Evolutionary conservation across 2,888 invertebrate species (phyloP).

Genomic region (Diabrotica balteata): DNA sequence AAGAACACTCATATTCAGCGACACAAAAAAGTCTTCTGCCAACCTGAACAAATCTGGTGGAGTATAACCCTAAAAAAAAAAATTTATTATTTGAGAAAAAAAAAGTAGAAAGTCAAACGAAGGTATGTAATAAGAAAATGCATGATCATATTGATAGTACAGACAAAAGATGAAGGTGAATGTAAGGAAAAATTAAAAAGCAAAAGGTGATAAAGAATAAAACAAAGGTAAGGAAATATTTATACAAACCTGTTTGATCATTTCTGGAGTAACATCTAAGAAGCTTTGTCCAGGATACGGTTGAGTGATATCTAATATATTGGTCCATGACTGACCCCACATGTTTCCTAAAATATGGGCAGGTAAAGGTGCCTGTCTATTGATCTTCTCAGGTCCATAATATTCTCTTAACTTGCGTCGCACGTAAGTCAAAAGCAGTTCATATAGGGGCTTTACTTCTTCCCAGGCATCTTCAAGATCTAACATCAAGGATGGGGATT

Average conservation of each 20-base stretch:
- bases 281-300: slow-evolving; percentile 84
- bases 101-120: background rate
- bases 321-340: slow-evolving; percentile 89
- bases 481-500: slow-evolving; percentile 75
- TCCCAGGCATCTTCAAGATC: slow-evolving; percentile 86
- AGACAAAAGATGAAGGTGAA: too few relatives aligned
- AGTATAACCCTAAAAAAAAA: slow-evolving; percentile 73
- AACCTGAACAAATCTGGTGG: slow-evolving; percentile 83
- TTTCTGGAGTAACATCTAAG: slow-evolving; percentile 83
- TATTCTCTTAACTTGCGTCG: slow-evolving; percentile 81
- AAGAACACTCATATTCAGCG: slow-evolving; percentile 85
- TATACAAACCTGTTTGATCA: slow-evolving; percentile 72
- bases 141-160: too few relatives aligned
- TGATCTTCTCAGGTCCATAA: slow-evolving; percentile 84
- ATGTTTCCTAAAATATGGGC: slow-evolving; percentile 89
- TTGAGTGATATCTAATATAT: slow-evolving; percentile 79
- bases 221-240: too few relatives aligned
- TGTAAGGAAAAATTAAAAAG: too few relatives aligned
- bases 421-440: slow-evolving; percentile 88
- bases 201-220: too few relatives aligned
- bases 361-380: slow-evolving; percentile 81
- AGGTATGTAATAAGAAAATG: too few relatives aligned
- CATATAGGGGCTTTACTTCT: slow-evolving; percentile 84
- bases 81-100: background rate
- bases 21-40: slow-evolving; percentile 91